These are phyloP conservation scores for Chymomyza procnemis DNA, from an alignment of 2,888 invertebrate genomes.

Conservation along the genomic window DNA sequence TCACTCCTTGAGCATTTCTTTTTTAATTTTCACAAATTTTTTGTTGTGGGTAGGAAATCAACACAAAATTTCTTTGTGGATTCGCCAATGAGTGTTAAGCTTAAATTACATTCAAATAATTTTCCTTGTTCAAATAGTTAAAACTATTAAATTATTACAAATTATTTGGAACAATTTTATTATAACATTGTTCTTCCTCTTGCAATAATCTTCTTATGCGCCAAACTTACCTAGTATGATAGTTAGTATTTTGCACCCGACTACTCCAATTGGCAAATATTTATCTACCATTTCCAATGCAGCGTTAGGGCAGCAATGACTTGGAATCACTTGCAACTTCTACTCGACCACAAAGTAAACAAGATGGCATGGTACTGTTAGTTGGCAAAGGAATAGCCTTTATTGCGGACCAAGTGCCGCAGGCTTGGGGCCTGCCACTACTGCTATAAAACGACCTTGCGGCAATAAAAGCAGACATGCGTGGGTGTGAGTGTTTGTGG, in stretches of 20 bases:
- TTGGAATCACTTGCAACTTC: conserved; percentile 36
- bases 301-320: conserved; percentile 8
- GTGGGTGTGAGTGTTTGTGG: conserved; percentile 11
- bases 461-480: conserved; percentile 32
- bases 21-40: no score
- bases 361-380: background rate
- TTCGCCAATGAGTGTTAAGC: no score
- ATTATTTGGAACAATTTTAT: no score
- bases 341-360: conserved; percentile 13
- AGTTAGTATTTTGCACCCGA: background rate
- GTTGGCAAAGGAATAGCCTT: background rate
- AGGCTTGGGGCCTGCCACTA: conserved; percentile 49
- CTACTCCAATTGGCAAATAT: conserved; percentile 66
- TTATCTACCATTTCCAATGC: conserved; percentile 69
- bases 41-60: no score
- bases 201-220: background rate
- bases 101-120: no score
- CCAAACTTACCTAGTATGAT: conserved; percentile 2
- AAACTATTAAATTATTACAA: no score
- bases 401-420: conserved; percentile 1
- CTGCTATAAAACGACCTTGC: conserved; percentile 66
- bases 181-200: no score
- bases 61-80: no score
- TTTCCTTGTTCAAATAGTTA: no score
- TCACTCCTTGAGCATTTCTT: no score